Conservation (phyloP, 2,113 vertebrate genomes). For the Thunnus maccoyii region DNA sequence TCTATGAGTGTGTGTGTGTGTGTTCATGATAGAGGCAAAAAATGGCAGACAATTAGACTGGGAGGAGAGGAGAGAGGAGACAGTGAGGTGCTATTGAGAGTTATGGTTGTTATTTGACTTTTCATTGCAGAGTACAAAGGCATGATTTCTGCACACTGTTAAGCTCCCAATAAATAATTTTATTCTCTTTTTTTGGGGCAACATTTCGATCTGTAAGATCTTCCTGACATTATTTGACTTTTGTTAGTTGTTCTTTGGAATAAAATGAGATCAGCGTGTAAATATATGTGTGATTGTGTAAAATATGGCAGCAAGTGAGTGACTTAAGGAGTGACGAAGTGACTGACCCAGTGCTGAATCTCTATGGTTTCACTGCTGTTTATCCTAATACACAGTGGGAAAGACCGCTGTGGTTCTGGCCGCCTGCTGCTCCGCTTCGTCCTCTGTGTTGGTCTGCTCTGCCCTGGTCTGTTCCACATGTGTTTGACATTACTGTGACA, state of each 20-base stretch:
- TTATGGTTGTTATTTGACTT: background rate
- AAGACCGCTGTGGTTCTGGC: conserved; percentile 56
- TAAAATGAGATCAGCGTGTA: conserved; percentile 17
- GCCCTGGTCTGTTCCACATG: conserved; percentile 82
- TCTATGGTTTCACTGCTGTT: conserved; percentile 67
- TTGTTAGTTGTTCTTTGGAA: background rate
- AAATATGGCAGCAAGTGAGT: conserved; percentile 17
- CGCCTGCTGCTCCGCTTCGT: conserved; percentile 30
- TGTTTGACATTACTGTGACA: conserved; percentile 89
- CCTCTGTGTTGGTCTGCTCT: conserved; percentile 39
- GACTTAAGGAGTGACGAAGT: conserved; percentile 24
- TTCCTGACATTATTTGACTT: background rate
- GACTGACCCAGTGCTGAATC: conserved; percentile 31
- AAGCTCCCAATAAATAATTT: too few species aligned
- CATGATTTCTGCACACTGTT: too few species aligned
- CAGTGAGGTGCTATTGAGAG: background rate
- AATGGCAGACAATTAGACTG: background rate
- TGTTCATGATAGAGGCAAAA: background rate
- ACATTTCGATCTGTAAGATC: too few species aligned
- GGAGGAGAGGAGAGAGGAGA: background rate
- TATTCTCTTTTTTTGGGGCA: too few species aligned
- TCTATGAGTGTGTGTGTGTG: conserved; percentile 11
- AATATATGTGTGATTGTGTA: conserved; percentile 34
- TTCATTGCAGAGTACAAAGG: too few species aligned
- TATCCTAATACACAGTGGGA: conserved; percentile 70